These are phyloP conservation scores for Lordiphosa stackelbergi DNA, from an alignment of 1,140 invertebrate genomes.

Conservation along the genomic window DNA sequence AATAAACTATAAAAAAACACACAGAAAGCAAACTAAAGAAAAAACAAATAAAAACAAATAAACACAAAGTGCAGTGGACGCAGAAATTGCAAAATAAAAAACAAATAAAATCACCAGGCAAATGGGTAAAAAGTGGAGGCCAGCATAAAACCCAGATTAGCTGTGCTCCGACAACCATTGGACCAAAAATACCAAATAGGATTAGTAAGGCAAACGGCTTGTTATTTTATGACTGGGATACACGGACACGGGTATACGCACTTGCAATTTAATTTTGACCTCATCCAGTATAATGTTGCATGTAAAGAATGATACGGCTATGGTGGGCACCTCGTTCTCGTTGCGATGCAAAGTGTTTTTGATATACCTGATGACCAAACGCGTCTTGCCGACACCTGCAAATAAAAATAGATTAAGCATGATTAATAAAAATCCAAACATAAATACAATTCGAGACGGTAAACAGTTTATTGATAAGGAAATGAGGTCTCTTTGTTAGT, in stretches of 20 bases:
- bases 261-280: slow-evolving; percentile 85
- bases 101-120: slow-evolving; percentile 55
- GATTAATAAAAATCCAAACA: slow-evolving; percentile 4
- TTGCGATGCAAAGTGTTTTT: slow-evolving; percentile 85
- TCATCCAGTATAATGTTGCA: slow-evolving; percentile 86
- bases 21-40: slow-evolving; percentile 20
- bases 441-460: slow-evolving; percentile 2
- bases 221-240: slow-evolving; percentile 29
- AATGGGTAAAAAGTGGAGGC: slow-evolving; percentile 21
- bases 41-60: slow-evolving; percentile 50
- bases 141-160: slow-evolving; percentile 55
- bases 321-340: slow-evolving; percentile 86
- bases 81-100: slow-evolving; percentile 67
- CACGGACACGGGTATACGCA: slow-evolving; percentile 68
- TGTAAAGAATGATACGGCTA: slow-evolving; percentile 92
- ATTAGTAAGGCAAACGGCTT: slow-evolving; percentile 34
- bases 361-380: slow-evolving; percentile 88
- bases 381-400: slow-evolving; percentile 92
- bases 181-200: slow-evolving; percentile 45
- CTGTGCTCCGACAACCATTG: slow-evolving; percentile 28
- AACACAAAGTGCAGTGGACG: slow-evolving; percentile 68
- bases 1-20: slow-evolving; percentile 63
- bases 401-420: slow-evolving; percentile 51
- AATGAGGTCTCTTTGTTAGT: too few species aligned
- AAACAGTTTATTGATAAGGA: slow-evolving; percentile 12